Evolutionary conservation across 2,888 invertebrate genomes (phyloP).

Genomic region (Teleiodes luculella): DNA sequence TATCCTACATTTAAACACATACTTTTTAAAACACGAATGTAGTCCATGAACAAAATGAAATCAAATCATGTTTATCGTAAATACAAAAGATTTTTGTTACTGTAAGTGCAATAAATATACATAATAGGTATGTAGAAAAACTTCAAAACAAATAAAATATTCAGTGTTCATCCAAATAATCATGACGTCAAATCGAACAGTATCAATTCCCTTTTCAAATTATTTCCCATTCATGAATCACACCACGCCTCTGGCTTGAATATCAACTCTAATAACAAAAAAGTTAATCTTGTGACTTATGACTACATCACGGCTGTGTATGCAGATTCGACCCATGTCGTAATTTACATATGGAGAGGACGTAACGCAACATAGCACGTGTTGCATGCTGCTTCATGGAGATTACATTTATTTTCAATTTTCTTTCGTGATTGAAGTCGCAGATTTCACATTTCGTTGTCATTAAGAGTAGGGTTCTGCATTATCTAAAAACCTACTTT

Average conservation of each 20-base stretch:
- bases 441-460: slow-evolving; percentile 9
- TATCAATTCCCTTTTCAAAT: slow-evolving; percentile 3
- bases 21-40: no score
- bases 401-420: slow-evolving; percentile 72
- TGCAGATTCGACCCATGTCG: slow-evolving; percentile 37
- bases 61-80: no score
- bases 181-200: not conserved
- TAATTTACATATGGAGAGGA: slow-evolving; percentile 52
- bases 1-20: no score
- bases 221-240: slow-evolving; percentile 11
- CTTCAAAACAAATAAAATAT: no score
- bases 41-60: no score
- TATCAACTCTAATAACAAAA: slow-evolving; percentile 10
- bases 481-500: no score
- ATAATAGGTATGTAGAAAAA: no score
- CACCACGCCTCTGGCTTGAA: not conserved
- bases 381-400: slow-evolving; percentile 45
- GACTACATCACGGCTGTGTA: slow-evolving; percentile 23
- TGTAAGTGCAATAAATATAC: no score
- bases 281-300: slow-evolving; percentile 9
- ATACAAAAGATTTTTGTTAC: no score
- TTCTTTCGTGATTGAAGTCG: slow-evolving; percentile 22
- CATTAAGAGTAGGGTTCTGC: not conserved
- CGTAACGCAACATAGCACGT: slow-evolving; percentile 42
- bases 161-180: not conserved